Conservation (phyloP, 2,797 vertebrate genomes). For the Nyctalus aviator region DNA sequence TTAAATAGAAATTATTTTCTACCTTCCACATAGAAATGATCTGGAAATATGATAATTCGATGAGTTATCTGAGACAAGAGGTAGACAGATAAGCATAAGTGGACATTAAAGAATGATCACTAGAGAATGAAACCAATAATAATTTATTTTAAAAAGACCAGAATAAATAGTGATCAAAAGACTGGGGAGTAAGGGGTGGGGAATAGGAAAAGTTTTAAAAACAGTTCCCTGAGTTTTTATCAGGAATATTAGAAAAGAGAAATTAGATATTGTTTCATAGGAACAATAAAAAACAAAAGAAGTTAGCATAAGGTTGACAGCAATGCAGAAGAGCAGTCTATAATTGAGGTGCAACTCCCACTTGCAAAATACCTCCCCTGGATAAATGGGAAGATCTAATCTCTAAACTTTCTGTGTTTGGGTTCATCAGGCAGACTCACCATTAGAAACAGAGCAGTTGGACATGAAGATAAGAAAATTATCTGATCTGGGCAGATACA, state of each 20-base stretch:
- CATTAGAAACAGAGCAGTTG: not conserved
- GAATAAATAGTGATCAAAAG: not conserved
- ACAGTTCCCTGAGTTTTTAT: not conserved
- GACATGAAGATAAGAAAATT: not conserved
- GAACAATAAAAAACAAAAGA: conserved; percentile 1
- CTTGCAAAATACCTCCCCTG: not conserved
- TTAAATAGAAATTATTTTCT: not conserved
- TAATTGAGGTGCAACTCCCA: not conserved
- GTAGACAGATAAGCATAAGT: not conserved
- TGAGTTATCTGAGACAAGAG: not conserved
- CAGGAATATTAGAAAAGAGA: not conserved
- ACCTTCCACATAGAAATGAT: not conserved
- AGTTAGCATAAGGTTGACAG: not conserved
- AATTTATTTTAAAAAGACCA: not conserved
- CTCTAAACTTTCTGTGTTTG: not conserved
- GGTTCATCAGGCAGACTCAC: not conserved
- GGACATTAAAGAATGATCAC: not conserved
- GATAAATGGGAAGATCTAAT: not conserved
- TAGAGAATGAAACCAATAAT: not conserved
- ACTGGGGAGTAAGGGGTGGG: rapidly evolving
- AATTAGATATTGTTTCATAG: not conserved
- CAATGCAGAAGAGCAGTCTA: not conserved
- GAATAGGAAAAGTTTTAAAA: not conserved
- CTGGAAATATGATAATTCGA: not conserved
- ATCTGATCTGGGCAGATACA: not conserved